These are phyloP conservation scores for Hycleus phaleratus DNA, from an alignment of 1,140 invertebrate species.

Conservation along the genomic window DNA sequence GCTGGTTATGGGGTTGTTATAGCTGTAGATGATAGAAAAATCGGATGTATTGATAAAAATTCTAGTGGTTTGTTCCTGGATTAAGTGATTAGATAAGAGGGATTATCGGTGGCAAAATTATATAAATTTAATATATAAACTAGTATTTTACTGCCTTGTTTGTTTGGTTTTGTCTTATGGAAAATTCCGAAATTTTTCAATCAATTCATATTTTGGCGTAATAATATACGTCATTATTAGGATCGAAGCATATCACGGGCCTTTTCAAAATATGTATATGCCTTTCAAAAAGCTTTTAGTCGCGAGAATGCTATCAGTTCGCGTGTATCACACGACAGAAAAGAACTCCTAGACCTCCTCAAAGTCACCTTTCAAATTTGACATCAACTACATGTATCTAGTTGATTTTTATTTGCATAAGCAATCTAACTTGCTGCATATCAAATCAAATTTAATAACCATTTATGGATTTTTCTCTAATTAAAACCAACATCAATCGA, in stretches of 20 bases:
- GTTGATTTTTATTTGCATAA: conserved; percentile 31
- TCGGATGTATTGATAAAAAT: no score
- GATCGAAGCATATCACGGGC: no score
- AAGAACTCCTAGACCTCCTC: conserved; percentile 31
- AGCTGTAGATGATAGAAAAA: no score
- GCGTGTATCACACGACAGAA: conserved; percentile 29
- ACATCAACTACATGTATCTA: conserved; percentile 33
- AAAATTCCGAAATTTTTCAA: no score
- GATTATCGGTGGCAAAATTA: conserved; percentile 27
- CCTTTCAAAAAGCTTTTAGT: conserved; percentile 37
- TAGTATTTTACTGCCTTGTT: no score
- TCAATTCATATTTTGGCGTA: no score
- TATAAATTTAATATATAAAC: conserved; percentile 7
- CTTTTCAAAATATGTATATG: not conserved
- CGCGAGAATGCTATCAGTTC: conserved; percentile 29
- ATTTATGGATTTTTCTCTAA: no score
- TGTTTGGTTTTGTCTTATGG: no score
- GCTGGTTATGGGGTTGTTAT: no score
- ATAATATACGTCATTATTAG: no score
- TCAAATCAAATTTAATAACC: no score
- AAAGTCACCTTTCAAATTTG: conserved; percentile 36
- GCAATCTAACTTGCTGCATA: not conserved
- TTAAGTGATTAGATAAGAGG: conserved; percentile 27
- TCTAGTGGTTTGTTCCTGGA: not conserved
- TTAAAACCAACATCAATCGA: no score